Evolutionary conservation across 2,113 vertebrate genomes (phyloP).

Genomic region (Fulmarus glacialis): DNA sequence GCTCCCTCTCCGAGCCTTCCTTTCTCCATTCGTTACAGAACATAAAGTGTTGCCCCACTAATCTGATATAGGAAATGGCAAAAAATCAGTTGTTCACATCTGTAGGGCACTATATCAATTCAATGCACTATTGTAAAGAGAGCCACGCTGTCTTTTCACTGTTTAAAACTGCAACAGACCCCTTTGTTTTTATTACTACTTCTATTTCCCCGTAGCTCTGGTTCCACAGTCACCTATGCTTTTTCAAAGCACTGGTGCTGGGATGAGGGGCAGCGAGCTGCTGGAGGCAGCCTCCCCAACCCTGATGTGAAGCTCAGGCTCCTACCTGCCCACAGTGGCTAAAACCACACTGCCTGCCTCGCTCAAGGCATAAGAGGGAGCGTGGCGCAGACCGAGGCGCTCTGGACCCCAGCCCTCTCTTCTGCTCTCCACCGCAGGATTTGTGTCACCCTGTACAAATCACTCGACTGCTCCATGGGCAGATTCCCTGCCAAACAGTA

Average conservation of each 20-base stretch:
- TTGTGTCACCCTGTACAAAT: background rate
- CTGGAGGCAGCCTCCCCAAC: background rate
- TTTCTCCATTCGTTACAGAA: background rate
- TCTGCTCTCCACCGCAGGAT: background rate
- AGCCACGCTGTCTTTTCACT: background rate
- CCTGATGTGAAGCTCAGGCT: background rate
- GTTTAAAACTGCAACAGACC: background rate
- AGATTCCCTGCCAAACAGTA: background rate
- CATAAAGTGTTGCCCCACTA: background rate
- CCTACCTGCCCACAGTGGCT: background rate
- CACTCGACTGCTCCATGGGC: background rate
- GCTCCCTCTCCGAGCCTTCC: background rate
- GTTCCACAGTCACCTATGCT: accelerated
- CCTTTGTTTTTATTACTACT: background rate
- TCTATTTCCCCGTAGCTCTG: background rate
- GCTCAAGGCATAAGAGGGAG: accelerated
- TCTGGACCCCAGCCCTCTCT: background rate
- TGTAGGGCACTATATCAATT: background rate
- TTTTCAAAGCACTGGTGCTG: background rate
- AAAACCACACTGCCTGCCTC: background rate
- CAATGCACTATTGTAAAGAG: background rate
- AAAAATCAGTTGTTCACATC: background rate
- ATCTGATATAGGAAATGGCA: background rate
- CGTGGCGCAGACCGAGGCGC: accelerated
- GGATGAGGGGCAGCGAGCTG: background rate